These are phyloP conservation scores for Dendronephthya gigantea DNA, from an alignment of 64 coral and sea anemone species.

Conservation along the genomic window DNA sequence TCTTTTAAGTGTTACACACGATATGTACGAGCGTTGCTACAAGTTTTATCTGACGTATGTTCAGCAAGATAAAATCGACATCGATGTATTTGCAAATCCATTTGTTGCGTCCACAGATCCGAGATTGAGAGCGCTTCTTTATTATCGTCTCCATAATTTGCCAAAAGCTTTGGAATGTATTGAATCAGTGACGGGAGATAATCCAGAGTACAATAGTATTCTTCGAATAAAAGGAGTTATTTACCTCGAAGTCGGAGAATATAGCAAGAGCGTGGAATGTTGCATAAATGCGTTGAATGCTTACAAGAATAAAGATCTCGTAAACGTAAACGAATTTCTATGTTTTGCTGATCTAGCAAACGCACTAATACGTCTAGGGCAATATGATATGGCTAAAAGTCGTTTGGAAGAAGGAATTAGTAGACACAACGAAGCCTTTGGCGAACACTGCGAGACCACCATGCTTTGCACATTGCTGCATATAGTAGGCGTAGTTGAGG, in stretches of 20 bases:
- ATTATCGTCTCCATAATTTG: neutral
- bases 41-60: neutral
- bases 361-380: neutral
- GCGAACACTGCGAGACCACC: neutral
- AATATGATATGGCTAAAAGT: neutral
- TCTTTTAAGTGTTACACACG: neutral
- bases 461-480: neutral
- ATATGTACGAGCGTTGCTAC: neutral
- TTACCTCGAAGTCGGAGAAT: neutral
- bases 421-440: neutral
- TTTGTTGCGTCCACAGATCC: neutral
- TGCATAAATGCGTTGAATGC: neutral
- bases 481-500: neutral
- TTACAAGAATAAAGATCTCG: neutral
- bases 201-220: neutral
- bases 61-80: neutral
- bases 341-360: neutral
- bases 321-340: neutral
- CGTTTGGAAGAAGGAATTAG: neutral
- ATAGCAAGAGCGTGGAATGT: neutral
- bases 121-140: neutral
- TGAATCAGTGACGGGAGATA: neutral
- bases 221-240: neutral
- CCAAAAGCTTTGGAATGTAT: neutral
- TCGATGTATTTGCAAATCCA: neutral